Conservation (phyloP, 2,797 vertebrate species). For the Galago senegalensis region DNA sequence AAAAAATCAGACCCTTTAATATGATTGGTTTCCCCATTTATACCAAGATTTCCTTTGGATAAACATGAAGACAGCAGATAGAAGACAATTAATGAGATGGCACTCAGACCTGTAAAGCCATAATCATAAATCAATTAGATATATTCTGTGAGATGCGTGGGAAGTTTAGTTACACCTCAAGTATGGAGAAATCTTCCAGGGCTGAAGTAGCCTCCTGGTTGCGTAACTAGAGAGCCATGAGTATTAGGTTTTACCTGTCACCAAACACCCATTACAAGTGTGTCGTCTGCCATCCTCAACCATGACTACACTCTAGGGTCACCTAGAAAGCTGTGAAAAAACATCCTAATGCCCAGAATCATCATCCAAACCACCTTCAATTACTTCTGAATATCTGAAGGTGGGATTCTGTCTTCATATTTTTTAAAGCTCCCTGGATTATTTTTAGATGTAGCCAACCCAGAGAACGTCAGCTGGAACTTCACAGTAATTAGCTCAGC, state of each 20-base stretch:
- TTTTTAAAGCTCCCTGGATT: not conserved
- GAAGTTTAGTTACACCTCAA: not conserved
- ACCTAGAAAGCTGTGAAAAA: not conserved
- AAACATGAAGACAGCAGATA: not conserved
- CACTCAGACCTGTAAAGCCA: not conserved
- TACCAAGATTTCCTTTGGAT: not conserved
- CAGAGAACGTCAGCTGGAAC: not conserved
- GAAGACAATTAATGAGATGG: not conserved
- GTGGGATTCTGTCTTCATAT: not conserved
- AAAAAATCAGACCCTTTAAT: not conserved
- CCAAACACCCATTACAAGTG: not conserved
- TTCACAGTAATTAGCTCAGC: not conserved
- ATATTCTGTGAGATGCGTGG: not conserved
- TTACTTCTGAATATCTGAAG: not conserved
- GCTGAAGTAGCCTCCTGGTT: not conserved
- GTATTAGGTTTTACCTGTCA: not conserved
- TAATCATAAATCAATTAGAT: not conserved
- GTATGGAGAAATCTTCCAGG: not conserved
- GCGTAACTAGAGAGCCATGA: not conserved
- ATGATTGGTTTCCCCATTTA: not conserved
- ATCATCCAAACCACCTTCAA: not conserved
- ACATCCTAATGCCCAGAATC: not conserved
- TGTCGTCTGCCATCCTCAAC: not conserved
- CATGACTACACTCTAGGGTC: not conserved
- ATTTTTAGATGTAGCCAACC: not conserved